phyloP scores from a whole-genome alignment of 2,888 invertebrate genomes.

The Eupithecia vulgata region DNA sequence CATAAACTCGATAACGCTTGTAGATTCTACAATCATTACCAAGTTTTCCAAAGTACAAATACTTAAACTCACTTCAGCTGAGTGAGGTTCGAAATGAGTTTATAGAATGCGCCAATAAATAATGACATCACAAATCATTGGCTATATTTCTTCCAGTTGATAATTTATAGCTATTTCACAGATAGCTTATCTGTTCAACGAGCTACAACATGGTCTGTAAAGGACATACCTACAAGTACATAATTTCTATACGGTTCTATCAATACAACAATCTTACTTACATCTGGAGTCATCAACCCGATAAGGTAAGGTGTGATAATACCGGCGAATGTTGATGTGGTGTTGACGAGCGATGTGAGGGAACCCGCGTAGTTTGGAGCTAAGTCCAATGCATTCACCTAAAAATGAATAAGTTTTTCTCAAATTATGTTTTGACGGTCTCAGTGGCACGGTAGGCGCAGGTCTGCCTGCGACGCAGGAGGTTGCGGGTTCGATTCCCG shows the following conservation, averaged over 20 bases:
- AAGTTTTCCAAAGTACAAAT: too few relatives aligned
- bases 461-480: too few relatives aligned
- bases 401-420: neutral
- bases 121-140: constrained; percentile 11
- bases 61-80: too few relatives aligned
- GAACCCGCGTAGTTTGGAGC: constrained; percentile 87
- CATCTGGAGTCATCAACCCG: constrained; percentile 85
- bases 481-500: too few relatives aligned
- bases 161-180: neutral
- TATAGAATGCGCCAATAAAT: constrained; percentile 2
- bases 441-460: too few relatives aligned
- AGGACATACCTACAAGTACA: neutral
- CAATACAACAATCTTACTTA: constrained; percentile 60
- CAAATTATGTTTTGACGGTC: too few relatives aligned
- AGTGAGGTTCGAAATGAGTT: too few relatives aligned
- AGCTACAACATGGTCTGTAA: neutral
- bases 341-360: constrained; percentile 87
- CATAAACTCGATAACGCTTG: too few relatives aligned
- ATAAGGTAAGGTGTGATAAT: constrained; percentile 86
- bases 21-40: too few relatives aligned
- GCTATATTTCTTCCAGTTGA: neutral
- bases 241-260: constrained; percentile 2
- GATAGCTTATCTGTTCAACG: constrained; percentile 2
- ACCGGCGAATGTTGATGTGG: constrained; percentile 86
- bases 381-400: constrained; percentile 86